Evolutionary conservation across 2,888 invertebrate species (phyloP).

Genomic region (Caenorhabditis becei): DNA sequence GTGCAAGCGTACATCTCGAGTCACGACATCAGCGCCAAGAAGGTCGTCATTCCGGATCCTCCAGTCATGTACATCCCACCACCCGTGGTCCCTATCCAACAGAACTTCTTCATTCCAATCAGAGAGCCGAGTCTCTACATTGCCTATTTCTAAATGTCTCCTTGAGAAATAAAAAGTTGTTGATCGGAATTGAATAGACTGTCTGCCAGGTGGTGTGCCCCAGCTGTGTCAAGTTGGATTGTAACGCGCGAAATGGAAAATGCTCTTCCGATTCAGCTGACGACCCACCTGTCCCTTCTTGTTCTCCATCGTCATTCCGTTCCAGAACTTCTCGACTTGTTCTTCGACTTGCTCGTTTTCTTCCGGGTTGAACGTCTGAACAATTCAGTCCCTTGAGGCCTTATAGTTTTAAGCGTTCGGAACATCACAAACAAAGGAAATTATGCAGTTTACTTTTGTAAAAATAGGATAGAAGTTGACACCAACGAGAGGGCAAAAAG

Average conservation of each 20-base stretch:
- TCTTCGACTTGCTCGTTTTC: slow-evolving; percentile 32
- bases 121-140: slow-evolving; percentile 4
- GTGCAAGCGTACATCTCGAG: slow-evolving; percentile 32
- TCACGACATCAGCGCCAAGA: slow-evolving; percentile 1
- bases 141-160: slow-evolving; percentile 9
- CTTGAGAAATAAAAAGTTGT: slow-evolving; percentile 3
- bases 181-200: no score
- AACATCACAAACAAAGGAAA: slow-evolving; percentile 17
- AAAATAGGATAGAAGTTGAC: slow-evolving; percentile 11
- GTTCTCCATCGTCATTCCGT: slow-evolving; percentile 35
- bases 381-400: not conserved
- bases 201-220: not conserved
- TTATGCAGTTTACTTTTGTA: slow-evolving; percentile 24
- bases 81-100: no score
- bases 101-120: not conserved
- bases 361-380: slow-evolving; percentile 23
- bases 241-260: slow-evolving; percentile 1
- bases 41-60: not conserved
- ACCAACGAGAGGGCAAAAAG: slow-evolving; percentile 5
- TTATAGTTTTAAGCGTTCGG: not conserved
- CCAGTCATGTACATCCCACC: not conserved
- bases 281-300: slow-evolving; percentile 49
- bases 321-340: slow-evolving; percentile 53
- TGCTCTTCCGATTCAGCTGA: not conserved
- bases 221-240: not conserved